Base-by-base conservation (phyloP, 2,113 vertebrate genomes). In the Octodon degus region DNA sequence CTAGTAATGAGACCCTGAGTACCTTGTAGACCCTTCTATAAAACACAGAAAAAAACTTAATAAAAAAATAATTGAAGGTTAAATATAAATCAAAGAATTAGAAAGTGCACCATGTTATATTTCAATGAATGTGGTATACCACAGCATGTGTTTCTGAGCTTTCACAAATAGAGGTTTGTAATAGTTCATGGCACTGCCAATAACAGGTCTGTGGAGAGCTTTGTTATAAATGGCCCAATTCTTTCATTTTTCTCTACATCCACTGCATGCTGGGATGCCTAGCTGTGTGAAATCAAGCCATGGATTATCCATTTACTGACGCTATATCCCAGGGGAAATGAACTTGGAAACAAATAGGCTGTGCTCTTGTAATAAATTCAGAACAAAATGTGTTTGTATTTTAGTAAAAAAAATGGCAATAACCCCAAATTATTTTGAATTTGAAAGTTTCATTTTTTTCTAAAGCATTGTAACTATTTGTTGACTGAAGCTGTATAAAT, bases 231-330 rank as follows among this genome's bases (percentile, higher is more conserved):
- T 97, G 92, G 89, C 96, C 94, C 74, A 60, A 86, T 96, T 98
- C 82, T 96, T 98, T 98, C 94, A 98, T 98, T 98, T 43, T 99
- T 34, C 67, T 96, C 43, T 98, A 96, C 97, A 97, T 91, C 95
- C 96, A 96, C 79, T 95, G 95, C 92, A 95, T 96, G 67, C 90
- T 98, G 90, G 86, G 72, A 96, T 98, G 95, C 43, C 96, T 98
- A 98, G 94, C 95, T 97, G 96, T 98, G 96, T 98, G 97, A 98
- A 98, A 98, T 97, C 97, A 98, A 99, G 98, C 98, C 91, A 96
- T 97, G 97, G 97, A 98, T 98, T 99, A 98, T 98, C 98, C 98
- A 97, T 98, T 98, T 98, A 86, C 43, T 97, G 76, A 43, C 70
- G 97, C 77, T 92, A 55, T 97, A 82, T 97, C 82, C 70, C 77